Base-by-base conservation (phyloP, 30 jellyfish, hydroid and myxozoan genomes). In the Haliclystus octoradiatus region DNA sequence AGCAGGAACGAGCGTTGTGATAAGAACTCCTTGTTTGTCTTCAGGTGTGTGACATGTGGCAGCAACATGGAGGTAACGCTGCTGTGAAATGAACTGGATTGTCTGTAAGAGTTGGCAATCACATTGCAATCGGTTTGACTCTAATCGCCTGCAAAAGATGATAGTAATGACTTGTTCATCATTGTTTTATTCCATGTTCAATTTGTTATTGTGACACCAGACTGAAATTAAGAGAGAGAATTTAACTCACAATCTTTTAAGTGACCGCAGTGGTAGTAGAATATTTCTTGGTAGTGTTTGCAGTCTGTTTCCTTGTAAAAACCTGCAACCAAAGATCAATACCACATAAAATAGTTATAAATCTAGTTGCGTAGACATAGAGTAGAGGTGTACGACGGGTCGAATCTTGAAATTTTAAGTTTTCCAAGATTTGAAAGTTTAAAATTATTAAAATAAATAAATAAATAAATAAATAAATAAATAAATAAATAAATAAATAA, bases 1-100 rank as follows among this genome's bases (percentile, higher is more conserved):
- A 29, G 76, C 32, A 29, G 19, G 34, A 12, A 31, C 34, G 66
- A 66, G 34, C 27, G 27, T 66, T 24, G 2, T 66, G 0, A 65
- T n/a, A n/a, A n/a, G n/a, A n/a, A n/a, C 65, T 30, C 34, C 66
- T 9, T 66, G 70, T 30, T 34, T 35, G 25, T 29, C 29, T 19
- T 66, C 69, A 3, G 32, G 25, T 23, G 19, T 26, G 13, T 19
- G 71, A 66, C 76, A 66, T 0, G 76, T 66, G 19, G 76, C 76
- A 2, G 33, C 63, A 7, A 66, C 24, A 66, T 14, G 9, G 28
- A 66, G 25, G 76, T 66, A 23, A 3, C 65, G 47, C 5, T 66
- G 66, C 28, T 31, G 29, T 15, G 76, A 31, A 33, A 66, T 29
- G 23, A 31, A 7, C 33, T 66, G 32, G 26, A 66, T 35, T 19